Evolutionary conservation across 1,140 invertebrate species (phyloP).

Genomic region (Drosophila novamexicana): DNA sequence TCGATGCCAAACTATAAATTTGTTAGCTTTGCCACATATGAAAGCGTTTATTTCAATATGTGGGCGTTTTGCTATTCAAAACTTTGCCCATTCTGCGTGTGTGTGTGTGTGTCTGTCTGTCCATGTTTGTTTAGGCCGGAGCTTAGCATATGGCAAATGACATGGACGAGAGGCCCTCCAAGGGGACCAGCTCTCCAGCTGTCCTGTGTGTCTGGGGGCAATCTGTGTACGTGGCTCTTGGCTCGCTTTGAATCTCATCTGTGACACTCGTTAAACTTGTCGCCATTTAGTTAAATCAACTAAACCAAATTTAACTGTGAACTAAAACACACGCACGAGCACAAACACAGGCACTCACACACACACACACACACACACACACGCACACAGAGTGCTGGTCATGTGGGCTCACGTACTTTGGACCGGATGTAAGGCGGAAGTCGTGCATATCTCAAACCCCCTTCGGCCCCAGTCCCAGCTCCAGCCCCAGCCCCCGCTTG

Average conservation of each 20-base stretch:
- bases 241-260: conserved; percentile 76
- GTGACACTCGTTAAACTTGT: conserved; percentile 81
- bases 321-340: background rate
- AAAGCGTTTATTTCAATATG: conserved; percentile 81
- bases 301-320: conserved; percentile 57
- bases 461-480: background rate
- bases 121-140: conserved; percentile 75
- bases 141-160: conserved; percentile 59
- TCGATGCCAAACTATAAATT: conserved; percentile 80
- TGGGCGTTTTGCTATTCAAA: conserved; percentile 74
- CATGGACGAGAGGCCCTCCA: conserved; percentile 17
- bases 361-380: background rate
- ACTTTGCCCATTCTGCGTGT: conserved; percentile 48
- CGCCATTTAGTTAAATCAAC: conserved; percentile 83
- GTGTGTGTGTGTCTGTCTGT: conserved; percentile 28
- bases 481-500: background rate
- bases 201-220: conserved; percentile 20
- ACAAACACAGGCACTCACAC: background rate
- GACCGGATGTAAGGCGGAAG: conserved; percentile 63
- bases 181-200: conserved; percentile 16
- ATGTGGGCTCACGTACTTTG: conserved; percentile 51
- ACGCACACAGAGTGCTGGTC: conserved; percentile 8
- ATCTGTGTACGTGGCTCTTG: conserved; percentile 56
- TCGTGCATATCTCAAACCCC: conserved; percentile 66
- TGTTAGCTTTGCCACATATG: conserved; percentile 75